Conservation (phyloP, 1,140 invertebrate genomes). For the Lepidotrigona ventralis region DNA sequence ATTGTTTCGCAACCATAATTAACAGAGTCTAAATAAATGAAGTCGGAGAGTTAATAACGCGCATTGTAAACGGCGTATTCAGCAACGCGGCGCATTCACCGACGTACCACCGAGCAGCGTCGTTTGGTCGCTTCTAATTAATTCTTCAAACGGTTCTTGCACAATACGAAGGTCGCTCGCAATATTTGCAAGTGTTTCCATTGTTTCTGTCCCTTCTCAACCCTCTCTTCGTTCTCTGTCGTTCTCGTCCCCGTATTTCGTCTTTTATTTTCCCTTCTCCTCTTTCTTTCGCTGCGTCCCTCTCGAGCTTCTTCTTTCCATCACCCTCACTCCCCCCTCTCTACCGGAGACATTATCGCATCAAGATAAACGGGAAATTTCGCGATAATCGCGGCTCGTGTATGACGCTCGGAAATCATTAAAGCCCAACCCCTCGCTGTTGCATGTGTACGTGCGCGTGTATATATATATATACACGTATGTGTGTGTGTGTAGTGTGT, state of each 20-base stretch:
- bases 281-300: neutral
- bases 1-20: constrained; percentile 33
- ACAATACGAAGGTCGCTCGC: constrained; percentile 30
- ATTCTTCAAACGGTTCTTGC: constrained; percentile 48
- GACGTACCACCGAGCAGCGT: constrained; percentile 29
- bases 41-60: constrained; percentile 40
- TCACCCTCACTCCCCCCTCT: neutral
- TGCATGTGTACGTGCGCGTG: too few species aligned
- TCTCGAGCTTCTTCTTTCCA: neutral
- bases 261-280: too few species aligned
- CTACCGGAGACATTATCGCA: neutral
- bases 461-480: too few species aligned
- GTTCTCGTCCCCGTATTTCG: neutral
- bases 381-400: constrained; percentile 20
- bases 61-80: constrained; percentile 34
- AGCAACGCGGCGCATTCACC: constrained; percentile 20
- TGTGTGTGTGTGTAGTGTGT: neutral
- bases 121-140: constrained; percentile 52
- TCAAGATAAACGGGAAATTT: neutral
- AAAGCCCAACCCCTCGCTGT: constrained; percentile 13
- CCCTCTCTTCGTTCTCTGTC: neutral
- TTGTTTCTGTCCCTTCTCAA: neutral
- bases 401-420: constrained; percentile 50
- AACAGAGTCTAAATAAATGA: constrained; percentile 42
- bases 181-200: constrained; percentile 35